These are phyloP conservation scores for Ametastegia equiseti DNA, from an alignment of 2,888 invertebrate genomes.

Conservation along the genomic window DNA sequence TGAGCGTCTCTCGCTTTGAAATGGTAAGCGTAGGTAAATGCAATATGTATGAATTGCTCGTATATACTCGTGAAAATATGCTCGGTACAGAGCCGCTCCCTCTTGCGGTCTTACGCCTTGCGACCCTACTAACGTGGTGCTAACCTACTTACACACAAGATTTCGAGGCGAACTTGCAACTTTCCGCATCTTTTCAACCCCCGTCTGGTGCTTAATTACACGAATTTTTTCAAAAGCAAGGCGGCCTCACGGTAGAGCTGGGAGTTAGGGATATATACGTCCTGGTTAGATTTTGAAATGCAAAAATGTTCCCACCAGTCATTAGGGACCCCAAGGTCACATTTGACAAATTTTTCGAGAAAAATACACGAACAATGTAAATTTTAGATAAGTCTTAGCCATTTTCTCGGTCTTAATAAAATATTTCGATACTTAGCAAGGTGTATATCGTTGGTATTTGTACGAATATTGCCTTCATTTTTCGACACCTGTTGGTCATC, in stretches of 20 bases:
- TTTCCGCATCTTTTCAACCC: background rate
- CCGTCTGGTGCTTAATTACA: background rate
- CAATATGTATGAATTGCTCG: slow-evolving; percentile 42
- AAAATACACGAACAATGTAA: no score
- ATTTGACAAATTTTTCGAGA: no score
- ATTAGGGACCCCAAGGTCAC: no score
- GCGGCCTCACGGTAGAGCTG: background rate
- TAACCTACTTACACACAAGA: slow-evolving; percentile 14
- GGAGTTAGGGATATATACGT: no score
- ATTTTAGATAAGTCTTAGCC: no score
- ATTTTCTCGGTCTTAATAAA: no score
- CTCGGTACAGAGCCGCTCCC: slow-evolving; percentile 9
- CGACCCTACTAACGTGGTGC: background rate
- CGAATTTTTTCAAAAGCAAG: background rate
- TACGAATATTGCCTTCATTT: no score
- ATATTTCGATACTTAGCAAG: no score
- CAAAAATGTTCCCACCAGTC: no score
- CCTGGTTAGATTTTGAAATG: no score
- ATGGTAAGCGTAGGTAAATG: slow-evolving; percentile 40
- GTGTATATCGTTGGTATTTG: no score
- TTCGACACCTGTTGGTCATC: no score
- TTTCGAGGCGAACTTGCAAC: background rate
- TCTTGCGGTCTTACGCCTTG: slow-evolving; percentile 10
- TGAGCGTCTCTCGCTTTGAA: slow-evolving; percentile 36
- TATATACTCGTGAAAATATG: slow-evolving; percentile 34